A percentile compares a stretch with the other conserved stretches of the same genome.
phyloP scores from a whole-genome alignment of 2,797 vertebrate species.

The Psittacula derbiana region DNA sequence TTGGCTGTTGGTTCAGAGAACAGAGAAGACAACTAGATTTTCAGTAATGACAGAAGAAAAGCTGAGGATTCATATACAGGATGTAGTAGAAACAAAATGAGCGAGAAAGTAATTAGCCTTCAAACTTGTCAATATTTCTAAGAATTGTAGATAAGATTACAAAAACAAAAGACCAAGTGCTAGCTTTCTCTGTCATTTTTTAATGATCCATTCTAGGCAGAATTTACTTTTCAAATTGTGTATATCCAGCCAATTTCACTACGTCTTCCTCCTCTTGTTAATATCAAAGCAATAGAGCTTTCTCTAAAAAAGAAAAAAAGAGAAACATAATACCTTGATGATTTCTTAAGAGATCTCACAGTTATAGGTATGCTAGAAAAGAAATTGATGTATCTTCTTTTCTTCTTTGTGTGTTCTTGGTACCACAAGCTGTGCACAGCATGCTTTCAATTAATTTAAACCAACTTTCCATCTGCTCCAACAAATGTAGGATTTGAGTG shows the following conservation, averaged over 20 bases:
- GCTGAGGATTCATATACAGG: background rate
- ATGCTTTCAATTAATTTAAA: constrained; percentile 77
- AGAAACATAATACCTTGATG: background rate
- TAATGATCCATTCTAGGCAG: background rate
- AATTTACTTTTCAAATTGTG: background rate
- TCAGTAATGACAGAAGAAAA: background rate
- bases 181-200: background rate
- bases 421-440: constrained; percentile 72
- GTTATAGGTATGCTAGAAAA: constrained; percentile 52
- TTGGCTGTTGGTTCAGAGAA: background rate
- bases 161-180: background rate
- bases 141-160: background rate
- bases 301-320: background rate
- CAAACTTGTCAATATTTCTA: background rate
- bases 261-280: background rate
- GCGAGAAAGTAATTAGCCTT: background rate
- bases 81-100: background rate
- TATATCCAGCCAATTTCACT: background rate
- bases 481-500: constrained; percentile 68
- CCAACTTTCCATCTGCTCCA: constrained; percentile 76
- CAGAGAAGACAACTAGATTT: background rate
- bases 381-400: constrained; percentile 65
- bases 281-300: background rate
- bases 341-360: constrained; percentile 17
- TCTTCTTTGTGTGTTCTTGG: constrained; percentile 49